A percentile compares a stretch with the other conserved stretches of the same genome.
phyloP scores from a whole-genome alignment of 2,888 invertebrate genomes.

The Polietes domitor region DNA sequence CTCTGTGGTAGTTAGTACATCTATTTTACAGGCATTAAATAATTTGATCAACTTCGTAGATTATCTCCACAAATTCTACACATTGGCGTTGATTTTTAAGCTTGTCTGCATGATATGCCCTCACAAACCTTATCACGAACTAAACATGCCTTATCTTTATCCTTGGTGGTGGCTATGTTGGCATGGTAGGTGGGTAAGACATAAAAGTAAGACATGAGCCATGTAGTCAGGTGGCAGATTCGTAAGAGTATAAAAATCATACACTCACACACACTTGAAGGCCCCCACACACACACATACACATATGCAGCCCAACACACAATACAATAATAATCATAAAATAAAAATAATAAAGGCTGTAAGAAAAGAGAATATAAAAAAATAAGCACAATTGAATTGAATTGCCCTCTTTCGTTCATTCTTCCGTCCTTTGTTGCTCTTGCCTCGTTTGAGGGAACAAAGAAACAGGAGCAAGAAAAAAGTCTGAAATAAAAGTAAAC shows the following conservation, averaged over 20 bases:
- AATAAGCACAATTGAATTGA: constrained; percentile 74
- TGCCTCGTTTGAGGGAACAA: not conserved
- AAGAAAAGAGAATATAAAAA: constrained; percentile 42
- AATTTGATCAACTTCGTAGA: no score
- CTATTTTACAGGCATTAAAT: no score
- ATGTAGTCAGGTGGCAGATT: constrained; percentile 45
- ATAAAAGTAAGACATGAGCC: constrained; percentile 26
- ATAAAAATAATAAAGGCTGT: constrained; percentile 50
- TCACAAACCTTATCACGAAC: no score
- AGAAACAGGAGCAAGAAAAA: constrained; percentile 26
- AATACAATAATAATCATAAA: constrained; percentile 53
- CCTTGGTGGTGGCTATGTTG: no score
- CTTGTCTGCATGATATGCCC: no score
- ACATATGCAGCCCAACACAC: constrained; percentile 4
- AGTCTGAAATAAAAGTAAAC: constrained; percentile 35
- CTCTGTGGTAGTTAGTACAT: no score
- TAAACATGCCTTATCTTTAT: no score
- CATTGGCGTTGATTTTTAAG: no score
- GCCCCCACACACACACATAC: not conserved
- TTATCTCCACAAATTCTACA: no score
- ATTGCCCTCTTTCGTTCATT: constrained; percentile 71
- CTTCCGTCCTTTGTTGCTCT: not conserved
- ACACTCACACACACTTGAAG: constrained; percentile 9
- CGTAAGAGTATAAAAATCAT: constrained; percentile 40
- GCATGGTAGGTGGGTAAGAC: not conserved